Base-by-base conservation (phyloP, 2,797 vertebrate species). In the Enteromius fasciolatus region DNA sequence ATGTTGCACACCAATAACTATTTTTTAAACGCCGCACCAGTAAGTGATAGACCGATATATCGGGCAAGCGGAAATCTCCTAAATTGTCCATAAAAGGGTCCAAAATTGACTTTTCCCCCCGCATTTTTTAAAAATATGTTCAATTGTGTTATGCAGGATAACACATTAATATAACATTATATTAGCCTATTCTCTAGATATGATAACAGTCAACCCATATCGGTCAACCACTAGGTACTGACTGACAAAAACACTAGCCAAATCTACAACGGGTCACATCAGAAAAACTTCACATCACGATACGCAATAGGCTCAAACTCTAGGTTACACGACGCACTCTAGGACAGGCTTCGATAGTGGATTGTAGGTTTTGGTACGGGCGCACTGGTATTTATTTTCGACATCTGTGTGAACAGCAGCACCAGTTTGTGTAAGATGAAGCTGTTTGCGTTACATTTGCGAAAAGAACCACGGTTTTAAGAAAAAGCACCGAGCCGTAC, bases 341-440 rank as follows among this genome's bases (percentile, higher is more conserved):
- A 76, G 23, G 50, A 82, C 70, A 75, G 61, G 61, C 33, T 41
- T 57, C 46, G 18, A 82, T 44, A 28, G 80, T 75, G 72, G 72
- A 75, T 54, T 23, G 46, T 25, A 64, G 44, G 59, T 66, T 81
- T 75, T 81, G 59, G 70, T 75, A 67, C 0, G 25, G 79, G 28
- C 25, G 15, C 23, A 63, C 59, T 63, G 54, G 57, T 48, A 39
- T 78, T 85, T 70, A 67, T 80, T 85, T 75, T 69, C 31, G 57
- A 36, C 83, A 84, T 74, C 73, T 15, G 48, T 69, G 20, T 18
- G 72, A 82, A 69, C 76, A 85, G 70, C 90, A 94, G 92, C 93
- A 94, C 91, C 92, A 81, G 74, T 90, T 89, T 89, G 63, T 15
- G n/a, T 46, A 80, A 44, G 50, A 80, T 46, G 67, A 80, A 59